These are phyloP conservation scores for Picus viridis DNA, from an alignment of 2,797 vertebrate genomes.

Conservation along the genomic window DNA sequence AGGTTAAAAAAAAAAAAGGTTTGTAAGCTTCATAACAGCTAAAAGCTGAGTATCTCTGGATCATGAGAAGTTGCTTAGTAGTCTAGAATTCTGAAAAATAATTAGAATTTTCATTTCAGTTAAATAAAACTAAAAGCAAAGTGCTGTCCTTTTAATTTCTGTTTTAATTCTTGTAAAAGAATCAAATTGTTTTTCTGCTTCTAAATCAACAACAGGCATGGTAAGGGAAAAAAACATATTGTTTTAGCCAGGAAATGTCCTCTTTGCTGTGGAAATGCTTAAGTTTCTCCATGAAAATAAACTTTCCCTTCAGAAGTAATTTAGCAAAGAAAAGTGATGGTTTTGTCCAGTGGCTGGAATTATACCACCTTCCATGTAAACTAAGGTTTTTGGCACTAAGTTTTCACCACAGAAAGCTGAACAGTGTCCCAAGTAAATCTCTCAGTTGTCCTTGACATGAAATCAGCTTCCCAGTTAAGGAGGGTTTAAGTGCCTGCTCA, in stretches of 20 bases:
- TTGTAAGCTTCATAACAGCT: neutral
- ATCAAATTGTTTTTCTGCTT: neutral
- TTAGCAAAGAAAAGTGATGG: neutral
- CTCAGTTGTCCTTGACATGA: constrained; percentile 19
- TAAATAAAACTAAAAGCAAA: neutral
- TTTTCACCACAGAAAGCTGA: constrained; percentile 44
- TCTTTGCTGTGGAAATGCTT: constrained; percentile 53
- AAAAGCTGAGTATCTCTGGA: neutral
- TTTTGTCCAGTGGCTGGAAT: constrained; percentile 49
- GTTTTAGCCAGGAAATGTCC: constrained; percentile 53
- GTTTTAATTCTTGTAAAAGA: neutral
- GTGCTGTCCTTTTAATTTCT: neutral
- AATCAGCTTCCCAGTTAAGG: constrained; percentile 12
- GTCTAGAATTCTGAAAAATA: neutral
- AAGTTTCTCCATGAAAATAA: constrained; percentile 54
- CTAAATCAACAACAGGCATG: neutral
- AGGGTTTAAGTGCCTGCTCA: constrained; percentile 10
- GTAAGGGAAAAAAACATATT: neutral
- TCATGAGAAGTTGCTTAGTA: neutral
- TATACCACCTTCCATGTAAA: constrained; percentile 32
- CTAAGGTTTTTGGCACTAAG: constrained; percentile 13
- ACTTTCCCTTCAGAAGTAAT: constrained; percentile 50
- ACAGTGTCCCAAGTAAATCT: constrained; percentile 10
- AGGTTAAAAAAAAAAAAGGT: neutral
- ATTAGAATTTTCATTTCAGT: neutral